These are phyloP conservation scores for Harpagoxenus sublaevis DNA, from an alignment of 2,888 invertebrate genomes.

Conservation along the genomic window DNA sequence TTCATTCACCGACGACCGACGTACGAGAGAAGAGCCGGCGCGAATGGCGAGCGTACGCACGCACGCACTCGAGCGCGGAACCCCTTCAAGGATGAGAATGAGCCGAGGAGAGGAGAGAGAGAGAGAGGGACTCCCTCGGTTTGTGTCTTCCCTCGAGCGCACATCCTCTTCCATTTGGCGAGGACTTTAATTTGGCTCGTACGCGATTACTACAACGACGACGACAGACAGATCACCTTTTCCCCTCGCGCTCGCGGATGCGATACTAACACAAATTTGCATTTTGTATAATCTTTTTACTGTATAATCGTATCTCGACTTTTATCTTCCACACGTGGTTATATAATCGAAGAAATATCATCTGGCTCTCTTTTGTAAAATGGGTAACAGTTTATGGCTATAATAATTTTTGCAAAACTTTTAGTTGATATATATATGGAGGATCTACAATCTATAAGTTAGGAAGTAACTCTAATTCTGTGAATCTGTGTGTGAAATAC, in stretches of 20 bases:
- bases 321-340: too few relatives aligned
- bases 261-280: background rate
- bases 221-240: background rate
- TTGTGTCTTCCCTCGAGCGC: slow-evolving; percentile 37
- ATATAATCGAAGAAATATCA: background rate
- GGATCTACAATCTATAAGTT: background rate
- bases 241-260: background rate
- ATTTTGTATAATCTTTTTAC: background rate
- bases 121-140: slow-evolving; percentile 34
- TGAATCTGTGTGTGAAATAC: background rate
- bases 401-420: background rate
- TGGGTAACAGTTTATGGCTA: background rate
- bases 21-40: slow-evolving; percentile 54
- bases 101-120: slow-evolving; percentile 34
- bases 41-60: slow-evolving; percentile 63
- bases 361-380: background rate
- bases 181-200: slow-evolving; percentile 47
- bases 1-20: slow-evolving; percentile 74
- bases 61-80: slow-evolving; percentile 71
- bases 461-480: background rate
- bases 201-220: slow-evolving; percentile 6
- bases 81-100: slow-evolving; percentile 68
- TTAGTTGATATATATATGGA: background rate
- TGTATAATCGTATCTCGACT: background rate
- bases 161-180: slow-evolving; percentile 41